These are phyloP conservation scores for Rhagium mordax DNA, from an alignment of 2,888 invertebrate species.

Conservation along the genomic window DNA sequence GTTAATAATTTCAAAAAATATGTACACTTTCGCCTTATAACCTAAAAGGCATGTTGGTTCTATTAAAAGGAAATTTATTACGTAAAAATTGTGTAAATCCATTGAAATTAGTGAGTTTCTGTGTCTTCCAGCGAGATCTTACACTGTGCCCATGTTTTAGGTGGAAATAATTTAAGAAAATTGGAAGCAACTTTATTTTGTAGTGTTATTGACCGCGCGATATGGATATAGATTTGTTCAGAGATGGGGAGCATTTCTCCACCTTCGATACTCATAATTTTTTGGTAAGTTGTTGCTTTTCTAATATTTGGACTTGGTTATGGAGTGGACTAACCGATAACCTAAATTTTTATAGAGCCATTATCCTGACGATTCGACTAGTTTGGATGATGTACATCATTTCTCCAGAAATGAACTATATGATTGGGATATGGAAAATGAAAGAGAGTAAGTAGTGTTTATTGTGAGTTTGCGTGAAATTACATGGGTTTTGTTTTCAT, in stretches of 20 bases:
- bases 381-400: conserved; percentile 38
- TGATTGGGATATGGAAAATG: conserved; percentile 56
- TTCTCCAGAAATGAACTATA: conserved; percentile 42
- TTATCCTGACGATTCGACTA: conserved; percentile 46
- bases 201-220: conserved; percentile 51
- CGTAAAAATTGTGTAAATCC: conserved; percentile 40
- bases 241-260: conserved; percentile 72
- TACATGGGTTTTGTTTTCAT: conserved; percentile 27
- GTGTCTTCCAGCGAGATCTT: conserved; percentile 1
- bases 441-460: conserved; percentile 66
- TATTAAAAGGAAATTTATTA: conserved; percentile 47
- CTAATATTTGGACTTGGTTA: not conserved
- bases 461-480: not conserved
- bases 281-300: conserved; percentile 41
- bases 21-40: conserved; percentile 52
- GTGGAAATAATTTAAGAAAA: conserved; percentile 14
- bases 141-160: not conserved
- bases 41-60: conserved; percentile 52
- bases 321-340: conserved; percentile 20
- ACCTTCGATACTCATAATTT: conserved; percentile 50
- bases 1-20: conserved; percentile 46
- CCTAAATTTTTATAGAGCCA: conserved; percentile 41
- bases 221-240: conserved; percentile 73
- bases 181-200: conserved; percentile 30
- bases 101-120: conserved; percentile 1